Percentiles rank a stretch among this genome's conserved stretches.
Evolutionary conservation across 1,140 invertebrate species (phyloP).

Genomic region (Lutraria rhynchaena): DNA sequence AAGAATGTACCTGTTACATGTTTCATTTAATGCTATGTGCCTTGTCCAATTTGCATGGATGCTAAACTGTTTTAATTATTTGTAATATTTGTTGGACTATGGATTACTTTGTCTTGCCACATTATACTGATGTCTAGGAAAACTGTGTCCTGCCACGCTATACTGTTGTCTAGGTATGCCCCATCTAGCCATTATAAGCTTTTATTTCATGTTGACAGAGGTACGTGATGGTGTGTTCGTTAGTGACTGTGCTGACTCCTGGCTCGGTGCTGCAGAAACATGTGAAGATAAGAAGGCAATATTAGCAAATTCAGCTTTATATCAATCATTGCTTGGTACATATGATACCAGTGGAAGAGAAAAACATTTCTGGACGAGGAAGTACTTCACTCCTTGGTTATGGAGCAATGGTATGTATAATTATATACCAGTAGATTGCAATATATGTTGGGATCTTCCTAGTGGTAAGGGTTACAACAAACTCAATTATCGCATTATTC

Average conservation of each 20-base stretch:
- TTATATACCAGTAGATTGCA: not conserved
- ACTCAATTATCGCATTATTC: not conserved
- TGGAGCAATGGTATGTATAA: slow-evolving; percentile 31
- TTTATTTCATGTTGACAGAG: no score
- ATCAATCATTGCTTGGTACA: not conserved
- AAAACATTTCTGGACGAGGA: slow-evolving; percentile 14
- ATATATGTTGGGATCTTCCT: not conserved
- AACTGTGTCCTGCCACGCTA: not conserved
- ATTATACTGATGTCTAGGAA: not conserved
- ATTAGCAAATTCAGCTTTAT: not conserved
- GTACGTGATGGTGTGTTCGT: slow-evolving; percentile 9
- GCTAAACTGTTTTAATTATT: no score
- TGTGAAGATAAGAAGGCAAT: slow-evolving; percentile 18
- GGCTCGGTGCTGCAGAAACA: slow-evolving; percentile 21
- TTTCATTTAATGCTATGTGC: not conserved
- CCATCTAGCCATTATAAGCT: not conserved
- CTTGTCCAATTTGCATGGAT: no score
- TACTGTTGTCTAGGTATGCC: not conserved
- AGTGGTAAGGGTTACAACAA: not conserved
- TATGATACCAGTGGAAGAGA: not conserved
- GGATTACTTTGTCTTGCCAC: not conserved
- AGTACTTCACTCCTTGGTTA: slow-evolving; percentile 23
- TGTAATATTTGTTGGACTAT: not conserved
- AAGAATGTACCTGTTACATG: not conserved
- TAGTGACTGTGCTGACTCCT: slow-evolving; percentile 26